Conservation (phyloP, 2,888 invertebrate genomes). For the Listrodromus nycthemerus region DNA sequence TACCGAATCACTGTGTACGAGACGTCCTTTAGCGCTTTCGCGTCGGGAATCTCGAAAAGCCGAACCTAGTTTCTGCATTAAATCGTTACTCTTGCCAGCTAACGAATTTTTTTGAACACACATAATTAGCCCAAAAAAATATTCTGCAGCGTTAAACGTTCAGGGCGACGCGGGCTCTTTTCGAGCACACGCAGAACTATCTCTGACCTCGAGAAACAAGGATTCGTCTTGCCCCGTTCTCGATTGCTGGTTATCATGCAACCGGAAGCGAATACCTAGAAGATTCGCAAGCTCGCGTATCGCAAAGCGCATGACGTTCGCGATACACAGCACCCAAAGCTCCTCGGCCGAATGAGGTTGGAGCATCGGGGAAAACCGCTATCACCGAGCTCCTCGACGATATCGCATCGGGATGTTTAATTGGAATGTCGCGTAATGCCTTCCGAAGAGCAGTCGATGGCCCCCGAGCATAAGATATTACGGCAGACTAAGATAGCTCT, state of each 20-base stretch:
- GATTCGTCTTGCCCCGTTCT: not conserved
- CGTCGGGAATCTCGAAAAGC: conserved; percentile 14
- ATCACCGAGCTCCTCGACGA: conserved; percentile 6
- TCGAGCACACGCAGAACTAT: too few species aligned
- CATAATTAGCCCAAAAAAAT: not conserved
- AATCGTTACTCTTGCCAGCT: not conserved
- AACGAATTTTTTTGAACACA: not conserved
- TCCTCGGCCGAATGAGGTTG: conserved; percentile 13
- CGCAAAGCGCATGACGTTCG: conserved; percentile 24
- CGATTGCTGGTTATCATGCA: not conserved
- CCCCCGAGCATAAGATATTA: not conserved
- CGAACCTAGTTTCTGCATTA: conserved; percentile 13
- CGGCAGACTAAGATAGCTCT: not conserved
- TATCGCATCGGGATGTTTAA: conserved; percentile 60
- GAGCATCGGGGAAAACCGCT: conserved; percentile 20
- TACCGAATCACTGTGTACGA: conserved; percentile 18
- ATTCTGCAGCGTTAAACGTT: not conserved
- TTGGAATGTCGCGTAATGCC: conserved; percentile 70
- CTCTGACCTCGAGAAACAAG: not conserved
- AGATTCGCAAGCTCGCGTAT: not conserved
- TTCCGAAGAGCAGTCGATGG: conserved; percentile 7
- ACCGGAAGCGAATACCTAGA: not conserved
- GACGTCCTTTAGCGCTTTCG: not conserved
- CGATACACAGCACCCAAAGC: not conserved
- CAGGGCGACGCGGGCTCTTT: too few species aligned